Base-by-base conservation (phyloP, 2,888 invertebrate species). In the Eupithecia vulgata region DNA sequence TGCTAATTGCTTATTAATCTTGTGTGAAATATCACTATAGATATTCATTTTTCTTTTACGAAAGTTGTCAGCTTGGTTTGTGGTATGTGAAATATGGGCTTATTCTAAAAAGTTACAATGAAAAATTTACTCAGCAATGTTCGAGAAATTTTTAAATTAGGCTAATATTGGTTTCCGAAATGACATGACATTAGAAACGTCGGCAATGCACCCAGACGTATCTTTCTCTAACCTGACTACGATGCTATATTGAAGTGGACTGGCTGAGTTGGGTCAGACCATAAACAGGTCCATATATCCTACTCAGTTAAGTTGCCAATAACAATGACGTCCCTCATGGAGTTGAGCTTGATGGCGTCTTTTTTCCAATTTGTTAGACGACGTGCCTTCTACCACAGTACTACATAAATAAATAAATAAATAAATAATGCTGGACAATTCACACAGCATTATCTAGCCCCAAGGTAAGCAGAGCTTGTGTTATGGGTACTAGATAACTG, bases 1-100 rank as follows among this genome's bases (percentile, higher is more conserved):
- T 84, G 84, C 85, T 90, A 90, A 90, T 90, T 89, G 86, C 84
- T 86, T 87, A 84, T 75, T 75, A 72, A 75, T 75, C 74, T 75
- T 86, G 85, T 83, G 83, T 82, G 81, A 83, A 82, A 82, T 79
- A 72, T 62, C 67, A 74, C 71, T 62, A 71, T 74, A 62, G 37
- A 52, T 3, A n/a, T 52, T 21, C 57, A 57, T 57, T 25, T 12
- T 57, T 52, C 45, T 52, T 21, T 21, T 52, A 3, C 21, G 48
- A 52, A 52, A 52, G 10, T 52, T 21, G 21, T 4, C 48, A 52
- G n/a, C 6, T 52, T 52, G 1, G 5, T 21, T n/a, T 52, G n/a
- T 4, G 21, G 8, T 10, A 4, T 52, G 48, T 21, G n/a, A 45
- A 45, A n/a, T 45, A 45, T 45, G 7, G 45, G 17, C 17, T 17